Conservation (phyloP, 1,140 invertebrate species). For the Streblospio benedicti region DNA sequence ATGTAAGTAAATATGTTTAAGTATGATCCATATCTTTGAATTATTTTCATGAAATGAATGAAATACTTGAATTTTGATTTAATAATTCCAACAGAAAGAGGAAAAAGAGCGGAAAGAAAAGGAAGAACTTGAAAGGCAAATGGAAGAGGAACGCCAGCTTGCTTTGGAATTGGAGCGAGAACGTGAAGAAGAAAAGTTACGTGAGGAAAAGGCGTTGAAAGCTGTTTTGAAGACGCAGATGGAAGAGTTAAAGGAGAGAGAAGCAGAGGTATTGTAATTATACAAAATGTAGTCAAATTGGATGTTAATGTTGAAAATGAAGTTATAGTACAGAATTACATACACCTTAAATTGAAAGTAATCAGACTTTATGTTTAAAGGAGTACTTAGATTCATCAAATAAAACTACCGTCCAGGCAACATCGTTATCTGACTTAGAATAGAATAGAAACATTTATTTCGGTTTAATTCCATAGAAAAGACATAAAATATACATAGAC, state of each 20-base stretch:
- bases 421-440: too few relatives aligned
- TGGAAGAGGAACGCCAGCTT: slow-evolving; percentile 37
- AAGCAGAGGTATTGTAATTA: slow-evolving; percentile 32
- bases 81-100: slow-evolving; percentile 21
- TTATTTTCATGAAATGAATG: neutral
- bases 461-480: too few relatives aligned
- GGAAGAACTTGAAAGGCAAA: slow-evolving; percentile 28
- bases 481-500: too few relatives aligned
- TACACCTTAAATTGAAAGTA: too few relatives aligned
- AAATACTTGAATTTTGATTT: neutral
- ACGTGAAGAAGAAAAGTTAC: slow-evolving; percentile 30
- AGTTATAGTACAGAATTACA: too few relatives aligned
- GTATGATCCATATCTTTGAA: neutral
- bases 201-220: slow-evolving; percentile 33
- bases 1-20: neutral
- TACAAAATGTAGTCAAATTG: too few relatives aligned
- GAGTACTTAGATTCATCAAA: too few relatives aligned
- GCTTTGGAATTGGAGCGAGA: slow-evolving; percentile 31
- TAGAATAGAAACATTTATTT: too few relatives aligned
- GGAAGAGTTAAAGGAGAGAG: slow-evolving; percentile 35
- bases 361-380: too few relatives aligned
- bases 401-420: too few relatives aligned
- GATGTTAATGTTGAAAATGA: too few relatives aligned
- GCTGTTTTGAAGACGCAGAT: slow-evolving; percentile 39
- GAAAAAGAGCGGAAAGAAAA: slow-evolving; percentile 33